Base-by-base conservation (phyloP, 2,797 vertebrate genomes). In the Myotis findleyi region DNA sequence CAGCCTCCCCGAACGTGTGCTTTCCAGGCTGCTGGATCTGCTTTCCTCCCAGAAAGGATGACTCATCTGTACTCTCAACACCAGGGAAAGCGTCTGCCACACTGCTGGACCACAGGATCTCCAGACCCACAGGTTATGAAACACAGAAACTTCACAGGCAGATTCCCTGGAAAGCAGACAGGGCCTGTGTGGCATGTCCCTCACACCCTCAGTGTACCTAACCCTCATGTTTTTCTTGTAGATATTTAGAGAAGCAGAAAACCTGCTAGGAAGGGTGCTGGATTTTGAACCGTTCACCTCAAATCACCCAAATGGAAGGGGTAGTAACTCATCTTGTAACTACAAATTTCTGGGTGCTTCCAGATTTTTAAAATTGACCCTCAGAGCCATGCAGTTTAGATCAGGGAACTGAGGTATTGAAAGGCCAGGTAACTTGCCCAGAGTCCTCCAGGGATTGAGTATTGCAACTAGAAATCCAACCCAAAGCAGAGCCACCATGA, bases 111-210 rank as follows among this genome's bases (percentile, higher is more conserved):
- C 33, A 59, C 59, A 83, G 55, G 76, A n/a, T 18, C 72, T 33
- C 62, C n/a, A 66, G 57, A 86, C 5, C 3, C 44, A 7, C 5
- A 4, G 21, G 36, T 94, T 89, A 59, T 33, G n/a, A 91, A 94
- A 83, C 76, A 38, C 21, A 88, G 30, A 11, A 11, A 30, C 38
- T 86, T 76, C 72, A 84, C 30, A 69, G 44, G 41, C 86, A 94
- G 80, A 80, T 96, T 97, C 86, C 85, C 93, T 97, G 94, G 94
- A 97, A 97, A 96, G 69, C 4, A 3, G 33, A 53, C 72, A 90
- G 91, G 12, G 21, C 27, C 66, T n/a, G 25, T 17, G 2, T 5
- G 47, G 53, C 38, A 69, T 66, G 82, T n/a, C 23, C 80, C 69
- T 73, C 72, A 94, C 21, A 71, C 21, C 30, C 38, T 23, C 79